phyloP scores from a whole-genome alignment of 2,797 vertebrate genomes.

The Avahi laniger region DNA sequence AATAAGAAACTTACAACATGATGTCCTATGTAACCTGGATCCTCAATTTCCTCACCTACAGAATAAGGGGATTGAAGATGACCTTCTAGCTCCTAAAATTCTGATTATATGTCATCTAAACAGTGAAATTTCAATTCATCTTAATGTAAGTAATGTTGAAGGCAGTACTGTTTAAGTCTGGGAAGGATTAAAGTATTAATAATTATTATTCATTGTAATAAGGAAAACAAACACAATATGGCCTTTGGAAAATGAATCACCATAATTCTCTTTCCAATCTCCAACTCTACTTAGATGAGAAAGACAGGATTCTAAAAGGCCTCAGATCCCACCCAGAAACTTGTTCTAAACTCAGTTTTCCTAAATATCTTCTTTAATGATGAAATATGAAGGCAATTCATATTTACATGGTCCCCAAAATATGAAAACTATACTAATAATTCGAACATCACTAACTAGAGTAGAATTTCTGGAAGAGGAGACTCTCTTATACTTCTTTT shows the following conservation, averaged over 20 bases:
- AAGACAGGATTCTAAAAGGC: neutral
- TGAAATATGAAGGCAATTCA: conserved; percentile 14
- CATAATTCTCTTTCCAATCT: neutral
- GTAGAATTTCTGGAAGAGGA: neutral
- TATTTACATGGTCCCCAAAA: neutral
- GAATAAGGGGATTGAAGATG: neutral
- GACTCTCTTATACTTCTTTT: neutral
- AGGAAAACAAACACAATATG: conserved; percentile 11
- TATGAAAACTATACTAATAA: neutral
- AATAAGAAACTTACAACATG: neutral
- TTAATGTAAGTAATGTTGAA: neutral
- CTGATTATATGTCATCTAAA: neutral
- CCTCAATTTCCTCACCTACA: neutral
- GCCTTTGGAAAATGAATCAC: conserved; percentile 10
- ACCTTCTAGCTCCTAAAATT: neutral
- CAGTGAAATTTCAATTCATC: neutral
- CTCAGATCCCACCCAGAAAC: neutral
- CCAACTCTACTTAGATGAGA: neutral
- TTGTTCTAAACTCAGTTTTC: neutral
- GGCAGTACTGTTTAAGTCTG: neutral
- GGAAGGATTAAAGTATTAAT: neutral
- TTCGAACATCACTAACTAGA: neutral
- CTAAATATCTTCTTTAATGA: neutral
- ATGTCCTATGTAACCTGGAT: neutral
- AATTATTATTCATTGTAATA: neutral